Evolutionary conservation across 2,113 vertebrate species (phyloP).

Genomic region (Sminthopsis crassicaudata): DNA sequence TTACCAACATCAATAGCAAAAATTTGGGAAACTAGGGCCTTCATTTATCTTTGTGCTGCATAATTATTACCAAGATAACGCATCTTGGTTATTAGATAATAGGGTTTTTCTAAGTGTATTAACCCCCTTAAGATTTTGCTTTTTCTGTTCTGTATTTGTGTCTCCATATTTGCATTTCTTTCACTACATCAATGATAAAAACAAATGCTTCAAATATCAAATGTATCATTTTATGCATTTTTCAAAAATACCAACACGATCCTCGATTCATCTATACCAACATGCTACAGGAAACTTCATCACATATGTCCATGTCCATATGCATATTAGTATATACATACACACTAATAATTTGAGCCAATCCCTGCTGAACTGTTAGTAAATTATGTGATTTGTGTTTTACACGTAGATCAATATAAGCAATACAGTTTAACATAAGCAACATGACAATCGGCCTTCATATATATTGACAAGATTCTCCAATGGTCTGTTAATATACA

Average conservation of each 20-base stretch:
- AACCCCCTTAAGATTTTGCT: not conserved
- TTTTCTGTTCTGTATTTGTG: not conserved
- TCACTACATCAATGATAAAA: constrained; percentile 27
- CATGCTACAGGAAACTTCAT: not conserved
- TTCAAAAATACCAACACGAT: not conserved
- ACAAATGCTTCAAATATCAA: constrained; percentile 3
- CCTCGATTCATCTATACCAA: constrained; percentile 27
- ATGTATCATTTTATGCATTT: not conserved
- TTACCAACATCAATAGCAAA: constrained; percentile 38
- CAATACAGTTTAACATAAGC: constrained; percentile 77
- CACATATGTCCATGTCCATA: not conserved
- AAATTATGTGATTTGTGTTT: constrained; percentile 58
- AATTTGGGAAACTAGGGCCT: not conserved
- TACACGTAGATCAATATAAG: constrained; percentile 71
- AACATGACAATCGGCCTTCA: constrained; percentile 79
- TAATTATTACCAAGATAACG: constrained; percentile 17
- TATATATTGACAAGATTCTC: constrained; percentile 84
- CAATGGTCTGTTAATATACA: constrained; percentile 86
- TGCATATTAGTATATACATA: not conserved
- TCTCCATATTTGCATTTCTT: not conserved
- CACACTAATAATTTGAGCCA: constrained; percentile 30
- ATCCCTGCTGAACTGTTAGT: constrained; percentile 55
- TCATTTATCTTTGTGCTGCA: constrained; percentile 15
- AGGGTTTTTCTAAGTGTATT: not conserved
- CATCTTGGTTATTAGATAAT: not conserved